Evolutionary conservation across 2,113 vertebrate genomes (phyloP).

Genomic region (Scomber japonicus): DNA sequence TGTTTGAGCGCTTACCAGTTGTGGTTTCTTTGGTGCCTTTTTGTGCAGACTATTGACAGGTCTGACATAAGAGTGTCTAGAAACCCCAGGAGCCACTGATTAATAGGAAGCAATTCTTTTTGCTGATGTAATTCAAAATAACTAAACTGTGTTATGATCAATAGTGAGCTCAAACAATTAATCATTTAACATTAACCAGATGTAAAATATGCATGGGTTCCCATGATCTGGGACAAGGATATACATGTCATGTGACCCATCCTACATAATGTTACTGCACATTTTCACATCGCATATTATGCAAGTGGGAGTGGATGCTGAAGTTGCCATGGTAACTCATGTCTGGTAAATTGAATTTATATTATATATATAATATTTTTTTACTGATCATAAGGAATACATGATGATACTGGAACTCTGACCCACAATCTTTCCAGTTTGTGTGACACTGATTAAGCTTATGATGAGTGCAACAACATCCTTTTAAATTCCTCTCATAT

Average conservation of each 20-base stretch:
- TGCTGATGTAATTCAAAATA: constrained; percentile 15
- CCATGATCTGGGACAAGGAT: background rate
- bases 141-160: background rate
- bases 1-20: background rate
- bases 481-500: too few relatives aligned
- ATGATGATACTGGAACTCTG: too few relatives aligned
- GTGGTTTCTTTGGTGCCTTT: constrained; percentile 10
- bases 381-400: too few relatives aligned
- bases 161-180: background rate
- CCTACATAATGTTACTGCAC: background rate
- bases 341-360: too few relatives aligned
- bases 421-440: too few relatives aligned
- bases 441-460: too few relatives aligned
- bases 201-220: background rate
- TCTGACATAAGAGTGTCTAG: background rate
- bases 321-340: too few relatives aligned
- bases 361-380: too few relatives aligned
- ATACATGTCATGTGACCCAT: too few relatives aligned
- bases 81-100: constrained; percentile 10
- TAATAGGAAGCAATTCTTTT: background rate
- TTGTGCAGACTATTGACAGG: background rate
- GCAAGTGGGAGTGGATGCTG: too few relatives aligned
- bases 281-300: background rate
- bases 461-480: too few relatives aligned
- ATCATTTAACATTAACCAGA: constrained; percentile 6